Evolutionary conservation across 2,113 vertebrate species (phyloP).

Genomic region (Hiodon tergisus): DNA sequence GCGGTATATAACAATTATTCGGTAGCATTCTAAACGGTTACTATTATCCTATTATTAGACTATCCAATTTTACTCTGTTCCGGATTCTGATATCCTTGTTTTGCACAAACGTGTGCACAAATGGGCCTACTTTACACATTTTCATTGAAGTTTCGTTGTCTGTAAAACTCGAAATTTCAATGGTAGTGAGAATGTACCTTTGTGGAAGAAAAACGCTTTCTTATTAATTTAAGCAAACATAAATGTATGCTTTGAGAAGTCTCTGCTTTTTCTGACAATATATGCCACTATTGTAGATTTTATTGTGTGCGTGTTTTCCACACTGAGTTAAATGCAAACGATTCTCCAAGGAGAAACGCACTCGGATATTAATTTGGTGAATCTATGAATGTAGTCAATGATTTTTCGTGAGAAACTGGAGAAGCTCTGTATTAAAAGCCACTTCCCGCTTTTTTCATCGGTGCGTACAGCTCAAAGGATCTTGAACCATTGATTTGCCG

Average conservation of each 20-base stretch:
- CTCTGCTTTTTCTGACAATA: neutral
- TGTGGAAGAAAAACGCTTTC: neutral
- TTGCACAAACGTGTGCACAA: neutral
- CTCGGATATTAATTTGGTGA: neutral
- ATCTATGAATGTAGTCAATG: slow-evolving; percentile 17
- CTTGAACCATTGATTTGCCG: slow-evolving; percentile 1
- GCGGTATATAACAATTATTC: slow-evolving; percentile 12
- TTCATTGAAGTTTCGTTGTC: neutral
- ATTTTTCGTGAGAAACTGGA: slow-evolving; percentile 29
- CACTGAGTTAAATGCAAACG: neutral
- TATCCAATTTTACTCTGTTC: neutral
- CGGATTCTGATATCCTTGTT: neutral
- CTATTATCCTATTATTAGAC: neutral
- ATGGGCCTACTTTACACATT: neutral
- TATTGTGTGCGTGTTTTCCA: neutral
- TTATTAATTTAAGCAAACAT: neutral
- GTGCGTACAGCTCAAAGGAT: neutral
- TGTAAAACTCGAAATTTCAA: neutral
- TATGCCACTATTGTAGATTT: neutral
- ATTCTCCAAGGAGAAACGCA: too few species aligned
- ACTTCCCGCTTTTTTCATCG: slow-evolving; percentile 15
- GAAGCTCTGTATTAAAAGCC: slow-evolving; percentile 31
- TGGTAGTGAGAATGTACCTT: neutral
- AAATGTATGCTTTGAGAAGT: neutral
- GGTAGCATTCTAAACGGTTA: neutral